Base-by-base conservation (phyloP, 2,113 vertebrate species). In the Cynoglossus semilaevis region DNA sequence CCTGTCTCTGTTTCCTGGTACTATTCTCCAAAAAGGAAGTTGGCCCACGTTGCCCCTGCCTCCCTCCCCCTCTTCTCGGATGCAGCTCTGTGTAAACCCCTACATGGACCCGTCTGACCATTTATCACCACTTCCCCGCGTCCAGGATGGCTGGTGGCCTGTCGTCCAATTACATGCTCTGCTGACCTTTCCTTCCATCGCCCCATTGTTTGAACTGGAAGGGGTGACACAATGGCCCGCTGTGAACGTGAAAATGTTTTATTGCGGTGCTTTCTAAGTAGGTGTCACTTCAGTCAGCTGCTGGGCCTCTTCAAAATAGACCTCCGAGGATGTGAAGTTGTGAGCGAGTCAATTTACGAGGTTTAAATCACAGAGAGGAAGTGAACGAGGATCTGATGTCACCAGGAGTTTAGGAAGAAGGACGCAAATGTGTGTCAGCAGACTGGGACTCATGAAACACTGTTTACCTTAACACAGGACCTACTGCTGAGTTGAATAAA, bases 1-100 rank as follows among this genome's bases (percentile, higher is more conserved):
- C 87, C 87, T 87, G 86, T 76, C 74, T 84, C 81, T 76, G 80
- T 84, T 87, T 86, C 84, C 88, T 86, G 76, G 70, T 81, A 12
- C 84, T 67, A 85, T 87, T 86, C 79, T 84, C 67, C 65, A 37
- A 60, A 84, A 85, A 83, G 84, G 82, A 87, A 84, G 82, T 58
- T 53, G 67, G 47, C 70, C 58, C 58, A 50, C 38, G 34, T 14
- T 51, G 47, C 59, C 18, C 69, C 40, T n/a, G 22, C 22, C 22
- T 29, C 22, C 6, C 22, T 29, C 22, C 65, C 69, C 42, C 40
- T 35, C 7, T 42, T 56, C 54, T 68, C 54, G 47, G 58, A 74
- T 59, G 19, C 57, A 60, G 47, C 68, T 72, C 74, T 58, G 57
- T 53, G 58, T 52, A 67, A 60, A 69, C 52, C 75, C 82, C 70